Percentiles rank a stretch among this genome's conserved stretches.
Evolutionary conservation across 1,140 invertebrate species (phyloP).

Genomic region (Aphelinus atriplicis): DNA sequence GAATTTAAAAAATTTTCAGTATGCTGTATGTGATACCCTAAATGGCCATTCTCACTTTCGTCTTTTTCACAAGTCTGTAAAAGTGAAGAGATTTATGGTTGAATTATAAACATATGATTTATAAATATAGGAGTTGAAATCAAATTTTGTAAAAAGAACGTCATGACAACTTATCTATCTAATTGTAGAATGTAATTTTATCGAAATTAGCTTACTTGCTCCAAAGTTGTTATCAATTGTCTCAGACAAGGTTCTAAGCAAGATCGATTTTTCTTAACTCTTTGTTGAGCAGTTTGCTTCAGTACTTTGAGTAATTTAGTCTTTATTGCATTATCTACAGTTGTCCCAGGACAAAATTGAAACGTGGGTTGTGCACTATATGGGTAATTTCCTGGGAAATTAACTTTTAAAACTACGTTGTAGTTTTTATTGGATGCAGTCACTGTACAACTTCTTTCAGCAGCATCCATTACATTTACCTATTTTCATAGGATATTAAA

Average conservation of each 20-base stretch:
- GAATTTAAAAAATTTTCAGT: conserved; percentile 61
- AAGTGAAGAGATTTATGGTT: not conserved
- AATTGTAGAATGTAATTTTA: conserved; percentile 6
- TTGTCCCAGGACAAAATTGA: conserved; percentile 72
- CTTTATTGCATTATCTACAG: conserved; percentile 70
- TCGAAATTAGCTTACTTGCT: conserved; percentile 63
- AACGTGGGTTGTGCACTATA: conserved; percentile 78
- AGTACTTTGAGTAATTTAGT: conserved; percentile 76
- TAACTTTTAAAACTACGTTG: conserved; percentile 79
- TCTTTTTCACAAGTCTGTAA: conserved; percentile 61
- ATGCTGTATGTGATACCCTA: conserved; percentile 60
- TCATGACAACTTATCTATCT: not conserved
- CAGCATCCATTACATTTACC: conserved; percentile 73
- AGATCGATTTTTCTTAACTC: conserved; percentile 80
- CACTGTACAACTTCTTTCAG: conserved; percentile 79
- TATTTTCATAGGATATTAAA: conserved; percentile 28
- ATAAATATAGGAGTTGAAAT: conserved; percentile 3
- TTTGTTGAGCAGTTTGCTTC: conserved; percentile 77
- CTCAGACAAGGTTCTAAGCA: conserved; percentile 84
- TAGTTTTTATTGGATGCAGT: conserved; percentile 78
- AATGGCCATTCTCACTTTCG: conserved; percentile 59
- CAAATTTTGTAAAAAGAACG: not conserved
- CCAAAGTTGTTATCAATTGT: conserved; percentile 76
- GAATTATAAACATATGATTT: conserved; percentile 17
- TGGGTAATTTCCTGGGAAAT: conserved; percentile 83